Base-by-base conservation (phyloP, 2,113 vertebrate genomes). In the Setophaga kirtlandii region DNA sequence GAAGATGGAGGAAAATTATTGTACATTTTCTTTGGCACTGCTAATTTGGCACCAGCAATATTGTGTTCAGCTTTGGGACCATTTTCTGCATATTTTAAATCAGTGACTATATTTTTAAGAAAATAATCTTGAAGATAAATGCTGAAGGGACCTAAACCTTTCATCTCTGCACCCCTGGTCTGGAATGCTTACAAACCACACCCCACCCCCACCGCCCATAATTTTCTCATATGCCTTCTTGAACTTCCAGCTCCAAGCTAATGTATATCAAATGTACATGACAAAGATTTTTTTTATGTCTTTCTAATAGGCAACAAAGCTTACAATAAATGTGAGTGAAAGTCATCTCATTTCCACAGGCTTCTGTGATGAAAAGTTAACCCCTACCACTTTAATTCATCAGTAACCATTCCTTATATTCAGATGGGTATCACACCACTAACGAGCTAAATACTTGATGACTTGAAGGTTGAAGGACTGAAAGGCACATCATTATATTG, bases 401-500 rank as follows among this genome's bases (percentile, higher is more conserved):
- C 63, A 50, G n/a, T 55, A 71, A 37, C 12, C 27, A 62, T 79
- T 78, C 37, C 41, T 68, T 65, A 41, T 3, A 60, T 23, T 62
- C 63, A 82, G 49, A 55, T 64, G 20, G 56, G 20, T 91, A 68
- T 82, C n/a, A 33, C 30, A 58, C 8, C 55, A 59, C 19, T 76
- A 87, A 93, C 58, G 46, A 85, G 28, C 42, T 84, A 87, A 93
- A 76, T 37, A 20, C 17, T 37, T 64, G 41, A 82, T 79, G 41
- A 71, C 44, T 93, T 69, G 31, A 84, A 84, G 39, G 11, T 0
- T 87, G 77, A 82, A 64, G n/a, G 30, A 89, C 62, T 67, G 11
- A 82, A 93, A 78, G 31, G 5, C 9, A 41, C 0, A 0, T 49
- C 0, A 0, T 44, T 71, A 41, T 18, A 71, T 2, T 9, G 8